Evolutionary conservation across 2,888 invertebrate genomes (phyloP), one percentile per base, ranked within the genome.

Genomic region (Graphium colonna): DNA sequence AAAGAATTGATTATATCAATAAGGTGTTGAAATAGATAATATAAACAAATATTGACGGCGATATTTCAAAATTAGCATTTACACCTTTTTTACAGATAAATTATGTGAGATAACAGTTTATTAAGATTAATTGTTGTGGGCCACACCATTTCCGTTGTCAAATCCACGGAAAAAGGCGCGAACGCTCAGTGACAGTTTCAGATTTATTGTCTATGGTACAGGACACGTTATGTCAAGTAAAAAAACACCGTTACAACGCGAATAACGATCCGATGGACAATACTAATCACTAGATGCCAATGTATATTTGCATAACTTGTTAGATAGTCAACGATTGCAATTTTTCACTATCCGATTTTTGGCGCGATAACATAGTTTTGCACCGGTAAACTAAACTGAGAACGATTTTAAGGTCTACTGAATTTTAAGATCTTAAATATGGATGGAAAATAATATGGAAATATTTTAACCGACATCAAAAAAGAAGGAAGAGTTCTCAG

Each of bases 201-300:
- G 28, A 48, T 53, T 53, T 48, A 48, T 53, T 48, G 43, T 16
- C 48, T 48, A 10, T 28, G 41, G 18, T 31, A 46, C 10, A 38
- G 31, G 17, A 40, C 18, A 39, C 7, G 31, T 42, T 42, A 52
- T 47, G 28, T 49, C 36, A 52, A 21, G 46, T 31, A 26, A 39
- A 47, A 53, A 52, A 40, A 40, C 40, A n/a, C 53, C 49, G 49
- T 53, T 53, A 49, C 40, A 26, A 40, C 44, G 26, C 39, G 17
- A 7, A 39, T 49, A 43, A 44, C 33, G 38, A 31, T 49, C 31
- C 13, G 26, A 36, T 36, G 38, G 43, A 45, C 43, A 40, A 40
- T 31, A 53, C 39, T 28, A 48, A 47, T 38, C n/a, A 13, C 36
- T 36, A 1, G 36, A 36, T 36, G 21, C 5, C 12, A 13, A 36